phyloP scores from a whole-genome alignment of 2,797 vertebrate species.

The Eulemur coronatus region DNA sequence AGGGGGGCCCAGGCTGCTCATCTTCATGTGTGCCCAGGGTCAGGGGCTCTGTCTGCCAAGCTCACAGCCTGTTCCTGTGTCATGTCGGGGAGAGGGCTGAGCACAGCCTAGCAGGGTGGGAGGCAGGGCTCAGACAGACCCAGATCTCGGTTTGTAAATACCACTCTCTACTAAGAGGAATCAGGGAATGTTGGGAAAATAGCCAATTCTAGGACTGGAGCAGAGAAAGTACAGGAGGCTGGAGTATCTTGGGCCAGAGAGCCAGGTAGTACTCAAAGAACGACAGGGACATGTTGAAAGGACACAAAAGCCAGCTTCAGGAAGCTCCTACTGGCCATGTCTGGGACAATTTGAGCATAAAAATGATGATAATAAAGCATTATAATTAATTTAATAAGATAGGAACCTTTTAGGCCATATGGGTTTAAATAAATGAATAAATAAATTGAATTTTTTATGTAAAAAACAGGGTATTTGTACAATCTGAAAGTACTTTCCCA shows the following conservation, averaged over 20 bases:
- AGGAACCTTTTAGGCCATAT: not conserved
- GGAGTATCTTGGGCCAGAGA: not conserved
- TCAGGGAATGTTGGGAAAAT: not conserved
- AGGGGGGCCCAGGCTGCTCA: not conserved
- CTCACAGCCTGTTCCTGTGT: not conserved
- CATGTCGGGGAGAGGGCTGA: not conserved
- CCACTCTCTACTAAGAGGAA: not conserved
- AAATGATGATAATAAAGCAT: not conserved
- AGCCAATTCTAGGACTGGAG: not conserved
- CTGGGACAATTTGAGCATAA: not conserved
- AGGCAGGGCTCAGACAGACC: not conserved
- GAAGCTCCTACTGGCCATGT: not conserved
- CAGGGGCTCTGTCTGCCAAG: not conserved
- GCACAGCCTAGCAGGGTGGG: not conserved
- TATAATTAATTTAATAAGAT: not conserved
- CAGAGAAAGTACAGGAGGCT: not conserved
- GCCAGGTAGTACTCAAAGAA: not conserved
- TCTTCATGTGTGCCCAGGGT: not conserved
- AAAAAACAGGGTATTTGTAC: not conserved
- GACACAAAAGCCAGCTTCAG: not conserved
- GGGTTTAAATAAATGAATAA: slow-evolving; percentile 4
- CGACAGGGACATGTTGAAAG: not conserved
- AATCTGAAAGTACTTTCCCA: not conserved
- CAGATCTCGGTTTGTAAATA: not conserved
- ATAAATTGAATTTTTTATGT: not conserved